Evolutionary conservation across 1,140 invertebrate genomes (phyloP).

Genomic region (Drosophila mojavensis): DNA sequence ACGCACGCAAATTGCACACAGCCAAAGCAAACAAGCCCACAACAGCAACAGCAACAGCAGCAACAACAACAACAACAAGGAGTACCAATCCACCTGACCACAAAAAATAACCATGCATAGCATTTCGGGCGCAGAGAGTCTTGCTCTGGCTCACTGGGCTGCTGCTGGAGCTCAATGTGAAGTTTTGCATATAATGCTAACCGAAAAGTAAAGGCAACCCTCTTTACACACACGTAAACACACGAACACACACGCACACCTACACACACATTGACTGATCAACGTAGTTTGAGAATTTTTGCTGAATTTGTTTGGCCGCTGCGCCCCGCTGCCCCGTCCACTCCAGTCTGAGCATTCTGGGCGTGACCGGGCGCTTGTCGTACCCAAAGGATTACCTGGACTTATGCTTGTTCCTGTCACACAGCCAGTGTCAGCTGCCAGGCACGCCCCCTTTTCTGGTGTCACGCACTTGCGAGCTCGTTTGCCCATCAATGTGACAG

Average conservation of each 20-base stretch:
- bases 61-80: constrained; percentile 46
- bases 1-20: constrained; percentile 68
- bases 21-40: constrained; percentile 59
- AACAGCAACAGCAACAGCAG: constrained; percentile 39
- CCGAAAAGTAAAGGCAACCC: constrained; percentile 36
- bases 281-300: constrained; percentile 59
- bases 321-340: neutral
- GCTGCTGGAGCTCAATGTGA: constrained; percentile 43
- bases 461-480: constrained; percentile 65
- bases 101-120: constrained; percentile 51
- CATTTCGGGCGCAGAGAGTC: constrained; percentile 11
- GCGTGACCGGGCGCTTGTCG: constrained; percentile 45
- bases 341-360: neutral
- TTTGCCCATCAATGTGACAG: constrained; percentile 52
- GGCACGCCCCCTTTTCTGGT: constrained; percentile 16
- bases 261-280: constrained; percentile 39
- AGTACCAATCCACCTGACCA: constrained; percentile 54
- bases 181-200: constrained; percentile 52
- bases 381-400: constrained; percentile 72
- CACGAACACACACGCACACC: neutral
- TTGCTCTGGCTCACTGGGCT: neutral
- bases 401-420: constrained; percentile 70
- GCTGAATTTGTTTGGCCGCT: constrained; percentile 56
- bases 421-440: constrained; percentile 37
- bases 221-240: constrained; percentile 7